Evolutionary conservation across 2,888 invertebrate species (phyloP).

Genomic region (Spodoptera littoralis): DNA sequence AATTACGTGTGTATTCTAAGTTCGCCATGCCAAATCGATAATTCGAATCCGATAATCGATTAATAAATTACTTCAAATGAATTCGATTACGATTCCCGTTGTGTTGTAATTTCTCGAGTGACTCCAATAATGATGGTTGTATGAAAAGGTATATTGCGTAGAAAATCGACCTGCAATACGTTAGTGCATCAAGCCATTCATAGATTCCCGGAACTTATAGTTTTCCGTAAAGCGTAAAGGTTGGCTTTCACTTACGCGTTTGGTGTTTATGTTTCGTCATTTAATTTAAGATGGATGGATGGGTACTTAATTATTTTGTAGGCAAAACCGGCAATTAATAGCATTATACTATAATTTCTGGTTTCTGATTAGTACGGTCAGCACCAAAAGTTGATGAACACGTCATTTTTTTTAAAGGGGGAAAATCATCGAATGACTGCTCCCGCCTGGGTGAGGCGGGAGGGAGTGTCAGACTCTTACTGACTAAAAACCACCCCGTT

Average conservation of each 20-base stretch:
- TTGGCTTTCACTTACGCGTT: constrained; percentile 21
- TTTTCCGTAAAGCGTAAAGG: constrained; percentile 32
- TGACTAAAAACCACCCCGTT: too few relatives aligned
- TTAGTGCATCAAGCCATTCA: constrained; percentile 38
- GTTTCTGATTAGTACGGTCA: too few relatives aligned
- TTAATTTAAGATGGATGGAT: too few relatives aligned
- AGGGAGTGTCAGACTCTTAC: too few relatives aligned
- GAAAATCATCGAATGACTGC: too few relatives aligned
- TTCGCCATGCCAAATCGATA: constrained; percentile 36
- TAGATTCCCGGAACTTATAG: constrained; percentile 58
- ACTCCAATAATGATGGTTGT: constrained; percentile 35
- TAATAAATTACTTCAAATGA: constrained; percentile 45
- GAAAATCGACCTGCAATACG: constrained; percentile 38
- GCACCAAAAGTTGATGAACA: too few relatives aligned
- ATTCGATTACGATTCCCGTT: constrained; percentile 52
- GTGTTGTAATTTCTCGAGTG: constrained; percentile 43
- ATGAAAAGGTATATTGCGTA: constrained; percentile 51
- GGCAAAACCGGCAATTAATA: too few relatives aligned
- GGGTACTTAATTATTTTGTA: too few relatives aligned
- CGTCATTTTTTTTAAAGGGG: too few relatives aligned
- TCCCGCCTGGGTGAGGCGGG: too few relatives aligned
- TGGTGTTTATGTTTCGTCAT: not conserved
- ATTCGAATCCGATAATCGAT: constrained; percentile 46
- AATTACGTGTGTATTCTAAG: constrained; percentile 25
- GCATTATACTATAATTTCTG: too few relatives aligned